A percentile compares a stretch with the other conserved stretches of the same genome.
phyloP scores from a whole-genome alignment of 2,113 vertebrate genomes.

The Nansenia antarctica region DNA sequence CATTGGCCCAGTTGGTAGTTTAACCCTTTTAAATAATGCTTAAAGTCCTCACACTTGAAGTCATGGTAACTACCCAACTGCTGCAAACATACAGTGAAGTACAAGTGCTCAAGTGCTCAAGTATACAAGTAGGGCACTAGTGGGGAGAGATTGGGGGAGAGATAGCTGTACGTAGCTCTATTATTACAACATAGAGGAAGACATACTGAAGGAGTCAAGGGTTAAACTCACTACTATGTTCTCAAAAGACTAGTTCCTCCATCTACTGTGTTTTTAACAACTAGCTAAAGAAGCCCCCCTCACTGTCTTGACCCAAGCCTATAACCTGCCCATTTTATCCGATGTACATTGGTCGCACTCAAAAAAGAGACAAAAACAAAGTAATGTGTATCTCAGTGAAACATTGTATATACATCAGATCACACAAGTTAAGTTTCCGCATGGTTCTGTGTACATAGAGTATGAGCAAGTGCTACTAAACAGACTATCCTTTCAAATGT shows the following conservation, averaged over 20 bases:
- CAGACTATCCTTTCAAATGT: too few relatives aligned
- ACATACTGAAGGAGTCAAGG: not conserved
- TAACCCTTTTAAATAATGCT: not conserved
- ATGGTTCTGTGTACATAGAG: too few relatives aligned
- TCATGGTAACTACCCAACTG: not conserved
- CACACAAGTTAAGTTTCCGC: too few relatives aligned
- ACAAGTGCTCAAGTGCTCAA: not conserved
- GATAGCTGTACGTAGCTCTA: not conserved
- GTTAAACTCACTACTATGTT: not conserved
- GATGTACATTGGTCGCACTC: not conserved
- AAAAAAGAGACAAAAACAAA: not conserved
- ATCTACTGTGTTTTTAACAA: not conserved
- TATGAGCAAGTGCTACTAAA: too few relatives aligned
- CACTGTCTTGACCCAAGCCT: not conserved
- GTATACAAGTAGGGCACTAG: not conserved
- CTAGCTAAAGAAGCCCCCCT: not conserved
- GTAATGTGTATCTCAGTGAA: not conserved
- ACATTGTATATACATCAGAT: not conserved
- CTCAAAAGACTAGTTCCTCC: not conserved
- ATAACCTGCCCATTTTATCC: not conserved
- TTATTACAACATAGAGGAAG: not conserved
- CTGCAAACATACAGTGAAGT: not conserved
- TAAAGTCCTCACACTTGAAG: not conserved
- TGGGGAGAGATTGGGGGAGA: not conserved
- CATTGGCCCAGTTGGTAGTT: not conserved